phyloP scores from a whole-genome alignment of 1,140 invertebrate species.

The Drosophila arizonae region DNA sequence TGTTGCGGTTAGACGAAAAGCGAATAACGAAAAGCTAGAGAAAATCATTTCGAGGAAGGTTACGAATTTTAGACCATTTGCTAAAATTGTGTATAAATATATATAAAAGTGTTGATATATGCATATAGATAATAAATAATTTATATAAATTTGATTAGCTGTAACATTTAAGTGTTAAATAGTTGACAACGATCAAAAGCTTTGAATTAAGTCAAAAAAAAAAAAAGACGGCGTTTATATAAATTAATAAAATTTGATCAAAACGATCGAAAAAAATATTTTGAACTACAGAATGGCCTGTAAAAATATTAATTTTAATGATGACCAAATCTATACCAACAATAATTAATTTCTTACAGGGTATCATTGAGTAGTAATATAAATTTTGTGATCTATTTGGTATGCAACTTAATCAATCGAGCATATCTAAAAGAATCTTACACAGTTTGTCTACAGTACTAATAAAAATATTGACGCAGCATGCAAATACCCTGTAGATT shows the following conservation, averaged over 20 bases:
- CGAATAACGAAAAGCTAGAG: slow-evolving; percentile 7
- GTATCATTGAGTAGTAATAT: too few relatives aligned
- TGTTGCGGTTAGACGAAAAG: slow-evolving; percentile 46
- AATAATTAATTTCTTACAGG: too few relatives aligned
- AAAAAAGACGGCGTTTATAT: slow-evolving; percentile 25
- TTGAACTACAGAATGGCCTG: neutral
- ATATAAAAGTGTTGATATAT: neutral
- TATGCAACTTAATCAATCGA: too few relatives aligned
- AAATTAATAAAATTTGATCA: neutral
- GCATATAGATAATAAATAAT: neutral
- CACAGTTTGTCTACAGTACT: too few relatives aligned
- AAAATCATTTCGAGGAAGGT: slow-evolving; percentile 57
- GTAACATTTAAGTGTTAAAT: slow-evolving; percentile 35
- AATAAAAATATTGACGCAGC: too few relatives aligned
- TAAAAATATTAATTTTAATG: neutral
- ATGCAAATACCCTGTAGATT: too few relatives aligned
- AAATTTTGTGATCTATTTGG: too few relatives aligned
- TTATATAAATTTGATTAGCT: slow-evolving; percentile 19
- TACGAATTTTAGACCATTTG: slow-evolving; percentile 45
- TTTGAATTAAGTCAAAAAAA: slow-evolving; percentile 16
- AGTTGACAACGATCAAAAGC: slow-evolving; percentile 24
- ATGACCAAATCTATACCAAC: too few relatives aligned
- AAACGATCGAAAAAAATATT: neutral
- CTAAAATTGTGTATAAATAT: slow-evolving; percentile 27
- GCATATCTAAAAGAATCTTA: too few relatives aligned